These are phyloP conservation scores for Leptinotarsa rubiginosa DNA, from an alignment of 2,888 invertebrate species.

Conservation along the genomic window DNA sequence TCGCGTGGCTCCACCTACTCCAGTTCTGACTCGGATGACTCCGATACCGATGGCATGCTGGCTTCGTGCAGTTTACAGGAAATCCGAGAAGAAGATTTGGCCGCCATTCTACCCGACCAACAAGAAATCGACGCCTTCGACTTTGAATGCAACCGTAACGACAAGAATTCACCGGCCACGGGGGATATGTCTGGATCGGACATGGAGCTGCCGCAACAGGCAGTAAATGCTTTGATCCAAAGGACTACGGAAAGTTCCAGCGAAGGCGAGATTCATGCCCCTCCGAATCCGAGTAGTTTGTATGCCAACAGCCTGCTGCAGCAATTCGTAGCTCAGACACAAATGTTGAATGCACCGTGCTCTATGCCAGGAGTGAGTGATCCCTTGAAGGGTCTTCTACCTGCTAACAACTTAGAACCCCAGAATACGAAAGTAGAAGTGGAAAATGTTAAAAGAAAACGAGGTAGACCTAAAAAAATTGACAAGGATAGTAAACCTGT, in stretches of 20 bases:
- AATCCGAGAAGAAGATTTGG: constrained; percentile 83
- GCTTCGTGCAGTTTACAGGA: constrained; percentile 74
- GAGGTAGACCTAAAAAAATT: constrained; percentile 72
- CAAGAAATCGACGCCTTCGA: constrained; percentile 69
- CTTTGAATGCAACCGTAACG: constrained; percentile 62
- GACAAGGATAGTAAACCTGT: constrained; percentile 56
- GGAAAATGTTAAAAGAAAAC: constrained; percentile 67
- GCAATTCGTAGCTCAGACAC: constrained; percentile 85
- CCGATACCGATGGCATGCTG: constrained; percentile 70
- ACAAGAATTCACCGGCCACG: constrained; percentile 56
- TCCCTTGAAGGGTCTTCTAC: constrained; percentile 46
- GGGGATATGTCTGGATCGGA: constrained; percentile 78
- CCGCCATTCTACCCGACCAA: constrained; percentile 82
- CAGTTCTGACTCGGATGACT: constrained; percentile 60
- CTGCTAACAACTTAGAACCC: constrained; percentile 24
- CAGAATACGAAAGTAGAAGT: constrained; percentile 65
- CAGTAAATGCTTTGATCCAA: constrained; percentile 82
- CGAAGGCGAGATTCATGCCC: constrained; percentile 75
- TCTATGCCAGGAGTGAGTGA: constrained; percentile 65
- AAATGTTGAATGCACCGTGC: constrained; percentile 71
- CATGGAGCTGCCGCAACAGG: constrained; percentile 79
- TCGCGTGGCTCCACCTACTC: constrained; percentile 61
- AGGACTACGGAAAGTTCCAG: constrained; percentile 80
- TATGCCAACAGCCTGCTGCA: constrained; percentile 74
- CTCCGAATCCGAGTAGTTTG: constrained; percentile 60